Base-by-base conservation (phyloP, 2,888 invertebrate genomes). In the Ornithoptera priamus region DNA sequence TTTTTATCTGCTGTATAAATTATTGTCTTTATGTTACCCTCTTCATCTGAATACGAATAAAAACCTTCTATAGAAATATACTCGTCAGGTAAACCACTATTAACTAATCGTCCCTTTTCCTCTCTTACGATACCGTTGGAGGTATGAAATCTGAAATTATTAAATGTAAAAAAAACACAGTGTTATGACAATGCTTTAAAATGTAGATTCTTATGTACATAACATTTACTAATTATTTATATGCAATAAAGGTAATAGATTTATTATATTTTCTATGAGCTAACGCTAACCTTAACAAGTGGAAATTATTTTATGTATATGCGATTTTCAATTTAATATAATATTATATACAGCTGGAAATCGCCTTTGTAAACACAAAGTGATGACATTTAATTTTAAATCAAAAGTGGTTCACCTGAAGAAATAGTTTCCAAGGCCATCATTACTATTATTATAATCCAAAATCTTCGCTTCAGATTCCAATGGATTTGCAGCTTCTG, bases 1-100 rank as follows among this genome's bases (percentile, higher is more conserved):
- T 92, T 93, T 78, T 93, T 93, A 76, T 94, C 94, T 53, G 93
- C 94, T n/a, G 89, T 82, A 77, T 93, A 94, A 15, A 65, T 42
- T 30, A 93, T 78, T 5, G 88, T 90, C 72, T 93, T 92, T 24
- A 85, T 84, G 70, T 88, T 85, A 20, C 93, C 93, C 77, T 94
- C 93, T 30, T 87, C 83, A 30, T 89, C 93, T 22, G 88, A 81
- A 85, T 92, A 94, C n/a, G 88, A 86, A 76, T 89, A 90, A 59
- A 85, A 85, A 72, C 94, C 94, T 46, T 87, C 84, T 10, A 94
- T 93, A 3, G 90, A 78, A 12, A 90, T 81, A 80, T 93, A 92
- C 66, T 93, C 92, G 56, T 93, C 93, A 67, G 89, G 88, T 39
- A 88, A 86, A 64, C 94, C 94, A 2, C 85, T 83, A 80, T 94